phyloP scores from a whole-genome alignment of 2,113 vertebrate genomes.

The Pelusios castaneus region DNA sequence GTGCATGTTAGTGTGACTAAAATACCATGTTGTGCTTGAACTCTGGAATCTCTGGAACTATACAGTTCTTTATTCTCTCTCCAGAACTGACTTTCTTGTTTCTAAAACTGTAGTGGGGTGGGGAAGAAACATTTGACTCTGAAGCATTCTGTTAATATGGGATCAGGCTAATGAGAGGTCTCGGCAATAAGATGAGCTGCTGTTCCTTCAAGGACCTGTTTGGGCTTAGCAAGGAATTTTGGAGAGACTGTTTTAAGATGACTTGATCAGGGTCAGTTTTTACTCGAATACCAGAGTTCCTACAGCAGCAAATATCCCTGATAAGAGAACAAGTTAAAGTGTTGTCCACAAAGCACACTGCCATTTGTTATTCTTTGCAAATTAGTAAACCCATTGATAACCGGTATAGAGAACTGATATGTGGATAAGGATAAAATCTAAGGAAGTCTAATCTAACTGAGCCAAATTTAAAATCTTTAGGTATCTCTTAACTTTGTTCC shows the following conservation, averaged over 20 bases:
- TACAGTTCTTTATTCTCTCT: slow-evolving; percentile 23
- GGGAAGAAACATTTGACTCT: slow-evolving; percentile 34
- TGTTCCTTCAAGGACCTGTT: not conserved
- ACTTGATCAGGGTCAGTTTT: not conserved
- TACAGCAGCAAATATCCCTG: not conserved
- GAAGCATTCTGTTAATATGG: slow-evolving; percentile 15
- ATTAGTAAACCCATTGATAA: not conserved
- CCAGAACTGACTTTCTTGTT: slow-evolving; percentile 12
- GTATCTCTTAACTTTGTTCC: not conserved
- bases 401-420: not conserved
- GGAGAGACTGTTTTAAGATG: not conserved
- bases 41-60: slow-evolving; percentile 63
- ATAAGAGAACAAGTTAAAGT: not conserved
- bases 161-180: slow-evolving; percentile 6
- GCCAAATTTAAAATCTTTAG: not conserved
- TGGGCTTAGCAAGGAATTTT: not conserved
- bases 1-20: slow-evolving; percentile 70
- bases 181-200: not conserved
- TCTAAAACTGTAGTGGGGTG: not conserved
- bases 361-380: not conserved
- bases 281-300: not conserved
- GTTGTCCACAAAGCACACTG: not conserved
- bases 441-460: not conserved
- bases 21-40: slow-evolving; percentile 68
- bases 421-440: not conserved